Base-by-base conservation (phyloP, 2,888 invertebrate species). In the Callosobruchus maculatus region DNA sequence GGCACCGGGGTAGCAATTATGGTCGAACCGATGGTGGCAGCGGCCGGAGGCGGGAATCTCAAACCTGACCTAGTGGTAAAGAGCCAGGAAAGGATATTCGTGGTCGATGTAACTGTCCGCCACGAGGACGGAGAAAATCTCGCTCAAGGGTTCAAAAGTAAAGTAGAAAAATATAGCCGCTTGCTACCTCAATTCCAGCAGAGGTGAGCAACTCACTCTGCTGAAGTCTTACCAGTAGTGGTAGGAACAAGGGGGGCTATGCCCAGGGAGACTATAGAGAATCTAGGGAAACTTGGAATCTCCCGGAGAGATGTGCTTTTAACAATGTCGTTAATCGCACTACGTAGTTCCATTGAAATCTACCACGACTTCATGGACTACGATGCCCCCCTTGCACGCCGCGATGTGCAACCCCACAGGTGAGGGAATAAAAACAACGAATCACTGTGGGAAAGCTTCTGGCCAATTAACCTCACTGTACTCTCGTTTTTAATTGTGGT, bases 211-310 rank as follows among this genome's bases (percentile, higher is more conserved):
- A 79, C 74, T 0, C 3, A 70, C 7, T 68, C 67, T 69, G 79
- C 77, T 0, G 73, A 78, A 69, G 83, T 83, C 70, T 77, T 84
- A 71, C 84, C 84, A 0, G 78, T 84, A 4, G 82, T 85, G 71
- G 80, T 85, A 21, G 83, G 84, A 7, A 83, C 83, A 69, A 77
- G 84, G 75, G 84, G 83, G 20, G 82, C 82, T 20, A 75, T 85
- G 75, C 83, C 84, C 68, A 80, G 73, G 76, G 73, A 77, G 71
- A 85, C 84, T 26, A 49, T 80, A 20, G 4, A 21, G 0, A 74
- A 76, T 22, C 77, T 84, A 0, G 68, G 68, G 2, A 74, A 74
- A 67, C 74, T 84, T 0, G 80, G 81, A 3, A 78, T 84, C 0
- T 22, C 49, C n/a, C 76, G 79, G 30, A 72, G 74, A 0, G 21